Evolutionary conservation across 2,888 invertebrate species (phyloP).

Genomic region (Cerastis rubricosa): DNA sequence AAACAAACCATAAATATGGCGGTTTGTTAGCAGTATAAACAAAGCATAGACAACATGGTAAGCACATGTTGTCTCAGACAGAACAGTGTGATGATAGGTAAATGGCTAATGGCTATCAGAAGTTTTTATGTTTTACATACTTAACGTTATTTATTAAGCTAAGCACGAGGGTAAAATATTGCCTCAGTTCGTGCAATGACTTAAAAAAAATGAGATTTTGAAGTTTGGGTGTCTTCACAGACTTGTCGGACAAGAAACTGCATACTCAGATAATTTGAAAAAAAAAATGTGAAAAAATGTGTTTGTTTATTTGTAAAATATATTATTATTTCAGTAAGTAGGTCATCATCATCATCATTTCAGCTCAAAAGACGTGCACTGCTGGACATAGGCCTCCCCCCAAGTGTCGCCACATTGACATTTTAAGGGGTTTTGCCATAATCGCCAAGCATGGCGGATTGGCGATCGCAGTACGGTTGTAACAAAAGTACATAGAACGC

Average conservation of each 20-base stretch:
- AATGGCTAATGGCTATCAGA: constrained; percentile 36
- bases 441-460: too few relatives aligned
- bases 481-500: too few relatives aligned
- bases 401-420: too few relatives aligned
- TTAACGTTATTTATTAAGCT: constrained; percentile 10
- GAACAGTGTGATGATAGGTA: constrained; percentile 33
- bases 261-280: neutral
- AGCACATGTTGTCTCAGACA: constrained; percentile 72
- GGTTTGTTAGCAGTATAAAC: constrained; percentile 65
- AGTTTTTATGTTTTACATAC: constrained; percentile 12
- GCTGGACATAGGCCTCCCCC: too few relatives aligned
- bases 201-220: neutral
- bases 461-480: too few relatives aligned
- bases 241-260: neutral
- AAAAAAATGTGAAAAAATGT: neutral
- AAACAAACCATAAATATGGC: constrained; percentile 70
- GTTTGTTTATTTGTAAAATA: neutral
- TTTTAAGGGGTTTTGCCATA: too few relatives aligned
- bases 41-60: constrained; percentile 70
- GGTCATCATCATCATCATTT: too few relatives aligned
- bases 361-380: too few relatives aligned
- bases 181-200: neutral
- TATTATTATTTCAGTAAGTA: neutral
- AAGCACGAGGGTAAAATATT: neutral
- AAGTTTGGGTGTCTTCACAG: neutral